These are phyloP conservation scores for Xestia xanthographa DNA, from an alignment of 2,888 invertebrate genomes.

Conservation along the genomic window DNA sequence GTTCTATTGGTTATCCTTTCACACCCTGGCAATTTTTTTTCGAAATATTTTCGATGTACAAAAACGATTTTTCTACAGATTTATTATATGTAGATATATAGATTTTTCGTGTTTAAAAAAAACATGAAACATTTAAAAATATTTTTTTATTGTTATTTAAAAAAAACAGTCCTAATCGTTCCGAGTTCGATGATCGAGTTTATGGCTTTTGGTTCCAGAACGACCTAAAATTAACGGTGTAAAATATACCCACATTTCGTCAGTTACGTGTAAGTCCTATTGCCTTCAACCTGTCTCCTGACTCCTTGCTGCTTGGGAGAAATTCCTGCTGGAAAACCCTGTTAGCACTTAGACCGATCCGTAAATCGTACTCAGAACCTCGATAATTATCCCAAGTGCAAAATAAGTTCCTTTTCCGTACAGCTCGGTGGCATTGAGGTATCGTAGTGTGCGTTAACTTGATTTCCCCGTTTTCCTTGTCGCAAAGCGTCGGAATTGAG, in stretches of 20 bases:
- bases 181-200: no score
- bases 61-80: no score
- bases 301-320: neutral
- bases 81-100: no score
- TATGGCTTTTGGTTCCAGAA: no score
- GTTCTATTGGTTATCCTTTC: no score
- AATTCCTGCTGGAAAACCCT: neutral
- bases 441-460: conserved; percentile 69
- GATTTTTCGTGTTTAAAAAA: no score
- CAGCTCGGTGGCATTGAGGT: conserved; percentile 48
- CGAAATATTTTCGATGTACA: no score
- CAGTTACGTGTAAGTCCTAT: neutral
- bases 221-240: no score
- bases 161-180: no score
- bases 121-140: no score
- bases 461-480: conserved; percentile 71
- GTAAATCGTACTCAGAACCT: neutral
- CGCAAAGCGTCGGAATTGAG: conserved; percentile 69
- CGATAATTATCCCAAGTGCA: neutral
- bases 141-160: no score
- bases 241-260: neutral
- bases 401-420: neutral
- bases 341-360: neutral
- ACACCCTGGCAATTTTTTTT: no score
- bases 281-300: neutral